A percentile compares a stretch with the other conserved stretches of the same genome.
Evolutionary conservation across 1,140 invertebrate genomes (phyloP).

Genomic region (Drosophila subpulchrella): DNA sequence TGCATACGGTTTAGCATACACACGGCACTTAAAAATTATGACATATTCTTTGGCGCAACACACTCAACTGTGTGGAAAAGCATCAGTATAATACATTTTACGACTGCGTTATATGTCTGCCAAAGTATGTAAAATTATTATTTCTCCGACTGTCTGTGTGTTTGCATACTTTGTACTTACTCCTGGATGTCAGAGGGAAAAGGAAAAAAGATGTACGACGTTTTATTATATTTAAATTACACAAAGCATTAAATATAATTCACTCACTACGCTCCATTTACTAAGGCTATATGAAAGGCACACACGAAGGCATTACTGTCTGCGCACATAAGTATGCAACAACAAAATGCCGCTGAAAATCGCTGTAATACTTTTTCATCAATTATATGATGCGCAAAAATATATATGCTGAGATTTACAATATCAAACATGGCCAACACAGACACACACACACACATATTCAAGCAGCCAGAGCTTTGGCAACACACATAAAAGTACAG

Average conservation of each 20-base stretch:
- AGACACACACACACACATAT: conserved; percentile 17
- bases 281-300: conserved; percentile 65
- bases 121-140: conserved; percentile 55
- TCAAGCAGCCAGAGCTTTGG: conserved; percentile 27
- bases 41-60: conserved; percentile 47
- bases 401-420: conserved; percentile 77
- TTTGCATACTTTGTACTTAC: conserved; percentile 32
- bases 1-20: neutral
- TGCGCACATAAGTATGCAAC: conserved; percentile 41
- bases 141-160: conserved; percentile 45
- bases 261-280: conserved; percentile 81
- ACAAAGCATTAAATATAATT: conserved; percentile 83
- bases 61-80: conserved; percentile 35
- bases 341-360: conserved; percentile 72
- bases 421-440: conserved; percentile 68
- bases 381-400: conserved; percentile 82
- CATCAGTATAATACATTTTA: conserved; percentile 47
- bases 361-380: conserved; percentile 82
- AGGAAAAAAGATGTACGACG: conserved; percentile 45
- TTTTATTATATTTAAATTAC: conserved; percentile 83
- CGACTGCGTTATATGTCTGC: conserved; percentile 55
- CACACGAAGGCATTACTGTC: conserved; percentile 39
- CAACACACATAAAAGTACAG: conserved; percentile 26
- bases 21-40: conserved; percentile 49
- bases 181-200: conserved; percentile 5